Evolutionary conservation across 2,113 vertebrate genomes (phyloP).

Genomic region (Narcine bancroftii): DNA sequence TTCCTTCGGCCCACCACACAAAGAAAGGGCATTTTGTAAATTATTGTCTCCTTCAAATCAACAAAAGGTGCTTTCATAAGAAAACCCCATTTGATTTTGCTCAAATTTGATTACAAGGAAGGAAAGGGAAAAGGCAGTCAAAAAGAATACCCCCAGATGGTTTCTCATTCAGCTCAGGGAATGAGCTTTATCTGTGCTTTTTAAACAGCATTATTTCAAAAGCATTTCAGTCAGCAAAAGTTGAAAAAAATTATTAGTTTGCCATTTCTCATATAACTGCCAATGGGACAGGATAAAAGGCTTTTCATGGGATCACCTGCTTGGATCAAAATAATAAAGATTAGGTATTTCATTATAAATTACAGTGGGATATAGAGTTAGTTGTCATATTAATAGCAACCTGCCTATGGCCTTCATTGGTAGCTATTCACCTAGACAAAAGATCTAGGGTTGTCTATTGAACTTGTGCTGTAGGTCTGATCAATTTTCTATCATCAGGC

Average conservation of each 20-base stretch:
- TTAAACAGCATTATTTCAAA: constrained; percentile 98
- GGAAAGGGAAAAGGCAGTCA: constrained; percentile 85
- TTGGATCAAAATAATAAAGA: constrained; percentile 96
- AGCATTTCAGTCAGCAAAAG: constrained; percentile 89
- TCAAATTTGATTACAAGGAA: constrained; percentile 99
- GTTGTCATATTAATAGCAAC: constrained; percentile 92
- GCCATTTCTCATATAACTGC: constrained; percentile 93
- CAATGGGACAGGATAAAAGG: constrained; percentile 86
- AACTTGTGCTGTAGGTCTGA: constrained; percentile 83
- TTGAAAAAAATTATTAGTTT: constrained; percentile 99
- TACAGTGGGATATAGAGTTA: constrained; percentile 85
- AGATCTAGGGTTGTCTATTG: constrained; percentile 75
- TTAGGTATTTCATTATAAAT: constrained; percentile 93
- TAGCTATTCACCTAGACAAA: constrained; percentile 84
- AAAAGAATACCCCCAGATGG: constrained; percentile 97
- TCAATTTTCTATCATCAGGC: constrained; percentile 89
- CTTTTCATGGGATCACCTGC: constrained; percentile 73
- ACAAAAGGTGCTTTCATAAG: constrained; percentile 99
- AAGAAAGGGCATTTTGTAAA: constrained; percentile 99
- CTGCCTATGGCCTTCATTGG: constrained; percentile 74
- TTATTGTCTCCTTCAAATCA: constrained; percentile 99
- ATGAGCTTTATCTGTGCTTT: constrained; percentile 98
- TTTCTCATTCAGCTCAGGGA: constrained; percentile 96
- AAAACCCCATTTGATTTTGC: constrained; percentile 99
- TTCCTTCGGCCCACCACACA: constrained; percentile 95